A percentile compares a stretch with the other conserved stretches of the same genome.
Evolutionary conservation across 2,888 invertebrate genomes (phyloP).

Genomic region (Eilema sororculum): DNA sequence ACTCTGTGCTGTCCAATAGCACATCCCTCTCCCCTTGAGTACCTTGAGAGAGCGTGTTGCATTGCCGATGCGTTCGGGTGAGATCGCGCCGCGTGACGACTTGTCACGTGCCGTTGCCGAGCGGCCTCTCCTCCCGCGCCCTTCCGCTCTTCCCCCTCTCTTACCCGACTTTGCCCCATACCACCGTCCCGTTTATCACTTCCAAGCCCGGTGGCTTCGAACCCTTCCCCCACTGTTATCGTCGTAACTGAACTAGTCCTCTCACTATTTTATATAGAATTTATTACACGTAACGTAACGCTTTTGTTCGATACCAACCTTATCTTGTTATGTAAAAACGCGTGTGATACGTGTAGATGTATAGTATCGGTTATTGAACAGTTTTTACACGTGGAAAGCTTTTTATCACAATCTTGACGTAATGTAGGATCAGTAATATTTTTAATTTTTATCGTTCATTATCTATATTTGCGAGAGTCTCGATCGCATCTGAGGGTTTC

Average conservation of each 20-base stretch:
- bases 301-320: conserved; percentile 52
- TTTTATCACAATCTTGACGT: not conserved
- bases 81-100: conserved; percentile 66
- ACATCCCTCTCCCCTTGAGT: conserved; percentile 39
- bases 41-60: conserved; percentile 50
- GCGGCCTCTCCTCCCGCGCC: conserved; percentile 35
- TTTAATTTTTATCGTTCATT: not conserved
- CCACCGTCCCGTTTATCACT: conserved; percentile 56
- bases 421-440: not conserved
- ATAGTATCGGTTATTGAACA: conserved; percentile 5
- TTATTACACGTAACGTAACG: conserved; percentile 53
- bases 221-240: conserved; percentile 35
- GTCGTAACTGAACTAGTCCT: conserved; percentile 40
- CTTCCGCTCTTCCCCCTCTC: conserved; percentile 21
- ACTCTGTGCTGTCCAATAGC: conserved; percentile 27
- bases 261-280: conserved; percentile 56
- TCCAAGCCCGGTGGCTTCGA: conserved; percentile 57
- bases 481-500: too few species aligned
- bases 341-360: conserved; percentile 1
- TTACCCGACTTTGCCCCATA: conserved; percentile 23
- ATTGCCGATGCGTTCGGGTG: conserved; percentile 58
- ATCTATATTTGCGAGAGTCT: too few species aligned
- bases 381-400: conserved; percentile 3
- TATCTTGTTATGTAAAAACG: conserved; percentile 31
- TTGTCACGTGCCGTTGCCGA: conserved; percentile 65